phyloP scores from a whole-genome alignment of 1,140 invertebrate species.

The Neodiprion fabricii region DNA sequence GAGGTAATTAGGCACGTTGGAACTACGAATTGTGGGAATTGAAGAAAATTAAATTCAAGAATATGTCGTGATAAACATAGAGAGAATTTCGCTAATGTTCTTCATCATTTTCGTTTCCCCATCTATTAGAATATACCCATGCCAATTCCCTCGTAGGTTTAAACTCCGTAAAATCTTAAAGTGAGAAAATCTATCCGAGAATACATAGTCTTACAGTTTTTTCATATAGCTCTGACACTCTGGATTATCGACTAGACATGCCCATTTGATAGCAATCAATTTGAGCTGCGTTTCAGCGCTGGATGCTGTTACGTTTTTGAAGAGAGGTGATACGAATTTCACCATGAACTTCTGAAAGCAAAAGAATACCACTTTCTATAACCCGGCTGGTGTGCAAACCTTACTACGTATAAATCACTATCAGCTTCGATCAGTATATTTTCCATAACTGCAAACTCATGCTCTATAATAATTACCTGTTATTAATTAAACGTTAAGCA shows the following conservation, averaged over 20 bases:
- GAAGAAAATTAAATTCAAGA: too few relatives aligned
- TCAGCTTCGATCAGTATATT: too few relatives aligned
- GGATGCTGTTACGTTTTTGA: slow-evolving; percentile 33
- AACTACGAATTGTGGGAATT: not conserved
- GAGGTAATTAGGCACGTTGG: slow-evolving; percentile 22
- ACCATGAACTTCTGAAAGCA: slow-evolving; percentile 48
- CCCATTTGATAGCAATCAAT: slow-evolving; percentile 55
- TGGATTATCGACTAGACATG: slow-evolving; percentile 40
- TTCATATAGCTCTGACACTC: slow-evolving; percentile 31
- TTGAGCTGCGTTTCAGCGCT: slow-evolving; percentile 53
- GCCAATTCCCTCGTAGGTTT: too few relatives aligned
- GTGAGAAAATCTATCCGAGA: too few relatives aligned
- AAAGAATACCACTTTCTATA: slow-evolving; percentile 6
- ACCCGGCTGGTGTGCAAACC: too few relatives aligned
- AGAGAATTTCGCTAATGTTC: slow-evolving; percentile 1
- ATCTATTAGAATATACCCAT: too few relatives aligned
- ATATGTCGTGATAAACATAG: too few relatives aligned
- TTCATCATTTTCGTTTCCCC: slow-evolving; percentile 5
- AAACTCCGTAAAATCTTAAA: too few relatives aligned
- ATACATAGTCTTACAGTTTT: not conserved
- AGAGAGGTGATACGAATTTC: slow-evolving; percentile 44
- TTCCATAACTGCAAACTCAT: too few relatives aligned
- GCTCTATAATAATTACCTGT: slow-evolving; percentile 10
- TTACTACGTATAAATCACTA: not conserved
- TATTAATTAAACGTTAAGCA: slow-evolving; percentile 14